Evolutionary conservation across 2,113 vertebrate species (phyloP).

Genomic region (Prunella fulvescens): DNA sequence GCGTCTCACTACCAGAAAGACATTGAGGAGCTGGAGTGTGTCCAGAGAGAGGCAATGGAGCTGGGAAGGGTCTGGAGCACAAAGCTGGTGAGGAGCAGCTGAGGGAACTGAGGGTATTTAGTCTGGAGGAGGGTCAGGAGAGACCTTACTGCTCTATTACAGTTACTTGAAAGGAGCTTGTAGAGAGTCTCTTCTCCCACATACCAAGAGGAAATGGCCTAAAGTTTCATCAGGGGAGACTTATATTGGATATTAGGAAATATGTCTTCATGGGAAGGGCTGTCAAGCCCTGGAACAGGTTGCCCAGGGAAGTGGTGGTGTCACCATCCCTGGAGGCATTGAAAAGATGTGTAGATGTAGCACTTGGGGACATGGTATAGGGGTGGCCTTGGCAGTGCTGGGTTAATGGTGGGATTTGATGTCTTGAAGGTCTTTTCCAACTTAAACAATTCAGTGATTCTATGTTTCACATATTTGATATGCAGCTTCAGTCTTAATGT

Average conservation of each 20-base stretch:
- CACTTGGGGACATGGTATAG: neutral
- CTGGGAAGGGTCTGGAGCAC: neutral
- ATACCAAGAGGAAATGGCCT: neutral
- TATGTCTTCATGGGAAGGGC: neutral
- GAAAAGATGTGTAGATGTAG: accelerated
- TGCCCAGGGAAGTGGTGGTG: neutral
- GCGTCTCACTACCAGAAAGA: neutral
- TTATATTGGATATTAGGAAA: neutral
- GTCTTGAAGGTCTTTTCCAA: neutral
- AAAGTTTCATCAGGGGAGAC: neutral
- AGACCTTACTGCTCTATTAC: neutral
- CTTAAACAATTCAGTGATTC: neutral
- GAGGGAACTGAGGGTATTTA: neutral
- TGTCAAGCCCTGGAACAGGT: neutral
- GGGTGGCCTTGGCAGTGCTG: neutral
- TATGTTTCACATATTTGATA: neutral
- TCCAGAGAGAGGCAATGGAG: neutral
- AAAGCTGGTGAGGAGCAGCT: neutral
- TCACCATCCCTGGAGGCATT: neutral
- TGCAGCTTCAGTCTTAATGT: neutral
- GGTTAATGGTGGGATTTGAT: neutral
- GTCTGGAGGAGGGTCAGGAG: neutral
- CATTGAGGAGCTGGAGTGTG: neutral
- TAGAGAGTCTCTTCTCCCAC: neutral
- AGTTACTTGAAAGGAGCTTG: neutral